A percentile compares a stretch with the other conserved stretches of the same genome.
phyloP scores from a whole-genome alignment of 1,140 invertebrate genomes.

The Drosophila teissieri region DNA sequence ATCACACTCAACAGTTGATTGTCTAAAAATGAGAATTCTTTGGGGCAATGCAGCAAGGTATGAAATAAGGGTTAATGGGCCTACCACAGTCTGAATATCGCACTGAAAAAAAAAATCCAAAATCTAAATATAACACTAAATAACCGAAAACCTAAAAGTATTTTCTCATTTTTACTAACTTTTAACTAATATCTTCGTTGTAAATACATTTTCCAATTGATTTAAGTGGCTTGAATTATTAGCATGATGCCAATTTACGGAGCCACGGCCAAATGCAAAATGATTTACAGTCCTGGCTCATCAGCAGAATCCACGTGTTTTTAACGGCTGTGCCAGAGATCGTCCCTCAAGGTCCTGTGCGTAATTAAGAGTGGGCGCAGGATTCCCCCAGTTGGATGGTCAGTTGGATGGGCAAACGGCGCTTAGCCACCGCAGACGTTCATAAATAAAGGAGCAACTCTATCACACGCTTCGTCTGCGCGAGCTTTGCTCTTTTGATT shows the following conservation, averaged over 20 bases:
- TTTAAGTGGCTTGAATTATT: conserved; percentile 46
- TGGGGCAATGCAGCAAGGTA: background rate
- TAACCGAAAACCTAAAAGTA: too few species aligned
- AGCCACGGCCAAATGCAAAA: conserved; percentile 15
- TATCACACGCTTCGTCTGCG: conserved; percentile 57
- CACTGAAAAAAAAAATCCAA: conserved; percentile 2
- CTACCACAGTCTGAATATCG: background rate
- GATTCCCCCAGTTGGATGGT: background rate
- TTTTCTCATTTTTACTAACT: too few species aligned
- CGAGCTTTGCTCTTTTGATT: conserved; percentile 49
- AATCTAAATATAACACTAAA: too few species aligned
- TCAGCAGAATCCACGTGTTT: conserved; percentile 16
- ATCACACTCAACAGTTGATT: conserved; percentile 29
- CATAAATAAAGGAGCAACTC: conserved; percentile 58
- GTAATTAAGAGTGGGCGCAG: conserved; percentile 7
- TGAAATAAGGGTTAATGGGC: conserved; percentile 1
- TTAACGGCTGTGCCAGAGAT: conserved; percentile 20
- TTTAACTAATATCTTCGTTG: too few species aligned
- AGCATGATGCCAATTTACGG: conserved; percentile 35
- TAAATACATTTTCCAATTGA: background rate
- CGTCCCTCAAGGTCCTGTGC: background rate
- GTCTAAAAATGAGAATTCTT: conserved; percentile 1
- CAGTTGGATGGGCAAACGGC: conserved; percentile 13
- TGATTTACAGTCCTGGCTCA: conserved; percentile 26
- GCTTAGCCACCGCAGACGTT: conserved; percentile 43